phyloP scores from a whole-genome alignment of 2,113 vertebrate genomes.

The Tringa solitaria region DNA sequence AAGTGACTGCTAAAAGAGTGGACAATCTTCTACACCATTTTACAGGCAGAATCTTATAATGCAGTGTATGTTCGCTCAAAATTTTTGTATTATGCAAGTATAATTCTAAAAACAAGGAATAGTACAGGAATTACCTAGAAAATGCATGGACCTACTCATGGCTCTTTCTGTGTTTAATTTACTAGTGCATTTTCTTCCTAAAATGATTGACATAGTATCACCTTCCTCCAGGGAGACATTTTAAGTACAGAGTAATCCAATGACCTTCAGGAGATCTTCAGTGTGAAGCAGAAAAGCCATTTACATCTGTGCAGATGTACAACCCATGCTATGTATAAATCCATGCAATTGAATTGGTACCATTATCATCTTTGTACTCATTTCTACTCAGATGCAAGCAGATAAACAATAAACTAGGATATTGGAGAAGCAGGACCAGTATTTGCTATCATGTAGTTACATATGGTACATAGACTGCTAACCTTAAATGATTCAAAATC shows the following conservation, averaged over 20 bases:
- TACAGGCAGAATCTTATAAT: background rate
- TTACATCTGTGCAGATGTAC: background rate
- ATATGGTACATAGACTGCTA: background rate
- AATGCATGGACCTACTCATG: background rate
- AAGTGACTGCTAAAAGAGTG: background rate
- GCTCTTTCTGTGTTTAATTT: background rate
- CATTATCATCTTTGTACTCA: background rate
- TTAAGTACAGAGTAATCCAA: background rate
- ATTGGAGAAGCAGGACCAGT: background rate
- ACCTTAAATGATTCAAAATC: background rate
- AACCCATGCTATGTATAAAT: background rate
- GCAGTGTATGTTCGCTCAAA: background rate
- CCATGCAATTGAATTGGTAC: background rate
- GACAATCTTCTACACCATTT: background rate
- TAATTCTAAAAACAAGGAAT: background rate
- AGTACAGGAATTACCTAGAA: background rate
- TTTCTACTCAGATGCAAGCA: background rate
- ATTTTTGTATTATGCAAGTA: background rate
- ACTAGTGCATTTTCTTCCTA: background rate
- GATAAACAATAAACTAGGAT: background rate
- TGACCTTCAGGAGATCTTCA: background rate
- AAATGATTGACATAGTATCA: background rate
- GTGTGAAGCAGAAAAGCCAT: background rate
- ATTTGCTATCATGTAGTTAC: background rate
- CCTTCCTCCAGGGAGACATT: background rate